These are phyloP conservation scores for Lymantria dispar DNA, from an alignment of 2,888 invertebrate genomes.

Conservation along the genomic window DNA sequence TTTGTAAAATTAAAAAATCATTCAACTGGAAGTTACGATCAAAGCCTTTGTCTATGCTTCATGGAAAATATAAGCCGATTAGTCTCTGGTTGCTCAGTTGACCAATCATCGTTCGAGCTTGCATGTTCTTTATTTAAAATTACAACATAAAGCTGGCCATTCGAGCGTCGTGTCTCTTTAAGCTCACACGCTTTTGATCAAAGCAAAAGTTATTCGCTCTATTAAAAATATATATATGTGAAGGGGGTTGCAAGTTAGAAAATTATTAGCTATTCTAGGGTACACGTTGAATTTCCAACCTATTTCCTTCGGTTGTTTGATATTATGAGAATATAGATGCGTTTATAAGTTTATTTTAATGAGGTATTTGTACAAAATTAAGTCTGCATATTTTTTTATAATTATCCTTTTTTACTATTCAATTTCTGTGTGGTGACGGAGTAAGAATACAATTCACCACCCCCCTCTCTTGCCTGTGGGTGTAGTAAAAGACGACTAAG, in stretches of 20 bases:
- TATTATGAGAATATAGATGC: slow-evolving; percentile 4
- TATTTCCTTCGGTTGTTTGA: slow-evolving; percentile 11
- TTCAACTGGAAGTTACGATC: slow-evolving; percentile 52
- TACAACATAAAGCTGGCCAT: slow-evolving; percentile 39
- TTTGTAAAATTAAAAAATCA: slow-evolving; percentile 57
- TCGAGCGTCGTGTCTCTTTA: slow-evolving; percentile 33
- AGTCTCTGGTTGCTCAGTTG: slow-evolving; percentile 58
- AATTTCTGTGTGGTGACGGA: too few relatives aligned
- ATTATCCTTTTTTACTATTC: too few relatives aligned
- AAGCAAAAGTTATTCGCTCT: slow-evolving; percentile 38
- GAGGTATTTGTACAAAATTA: too few relatives aligned
- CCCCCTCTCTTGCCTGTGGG: too few relatives aligned
- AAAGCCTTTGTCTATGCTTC: slow-evolving; percentile 57
- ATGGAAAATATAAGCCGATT: slow-evolving; percentile 61
- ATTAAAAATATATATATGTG: slow-evolving; percentile 37
- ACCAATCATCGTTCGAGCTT: slow-evolving; percentile 60
- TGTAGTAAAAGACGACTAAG: too few relatives aligned
- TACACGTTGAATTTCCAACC: slow-evolving; percentile 25
- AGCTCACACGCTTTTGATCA: slow-evolving; percentile 36
- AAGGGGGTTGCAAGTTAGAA: slow-evolving; percentile 5
- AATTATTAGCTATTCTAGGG: slow-evolving; percentile 5
- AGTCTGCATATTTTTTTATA: too few relatives aligned
- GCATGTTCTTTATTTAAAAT: slow-evolving; percentile 64
- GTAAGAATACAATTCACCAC: too few relatives aligned
- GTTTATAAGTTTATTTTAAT: background rate